Conservation (phyloP, 30 jellyfish, hydroid and myxozoan genomes). For the Cassiopea xamachana region DNA sequence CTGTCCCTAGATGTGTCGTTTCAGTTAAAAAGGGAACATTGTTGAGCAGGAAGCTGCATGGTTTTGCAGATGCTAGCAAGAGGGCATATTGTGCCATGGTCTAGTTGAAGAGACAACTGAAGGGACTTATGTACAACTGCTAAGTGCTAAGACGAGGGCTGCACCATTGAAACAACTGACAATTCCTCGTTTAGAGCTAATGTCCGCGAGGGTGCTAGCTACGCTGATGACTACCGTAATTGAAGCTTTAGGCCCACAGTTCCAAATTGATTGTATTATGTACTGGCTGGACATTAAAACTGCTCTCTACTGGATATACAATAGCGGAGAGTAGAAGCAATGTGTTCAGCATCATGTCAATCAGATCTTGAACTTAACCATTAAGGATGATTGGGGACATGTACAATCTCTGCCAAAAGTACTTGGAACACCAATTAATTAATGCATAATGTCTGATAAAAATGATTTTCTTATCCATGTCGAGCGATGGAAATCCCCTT, state of each 20-base stretch:
- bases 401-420: too few species aligned
- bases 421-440: too few species aligned
- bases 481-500: too few species aligned
- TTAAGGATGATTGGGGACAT: slow-evolving; percentile 67
- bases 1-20: slow-evolving; percentile 36
- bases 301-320: slow-evolving; percentile 55
- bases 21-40: background rate
- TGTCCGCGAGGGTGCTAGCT: slow-evolving; percentile 63
- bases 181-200: slow-evolving; percentile 59
- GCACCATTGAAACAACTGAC: slow-evolving; percentile 56
- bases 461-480: too few species aligned
- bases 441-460: too few species aligned
- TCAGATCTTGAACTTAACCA: slow-evolving; percentile 36
- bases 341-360: slow-evolving; percentile 64
- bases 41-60: slow-evolving; percentile 16
- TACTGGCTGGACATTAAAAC: slow-evolving; percentile 65
- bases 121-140: slow-evolving; percentile 11
- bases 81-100: slow-evolving; percentile 37
- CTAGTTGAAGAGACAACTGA: slow-evolving; percentile 35
- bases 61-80: slow-evolving; percentile 60
- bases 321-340: slow-evolving; percentile 67
- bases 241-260: slow-evolving; percentile 31
- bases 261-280: slow-evolving; percentile 24
- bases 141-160: slow-evolving; percentile 44
- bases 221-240: slow-evolving; percentile 31